Percentiles rank a stretch among this genome's conserved stretches.
Evolutionary conservation across 2,888 invertebrate species (phyloP).

Genomic region (Catocala fraxini): DNA sequence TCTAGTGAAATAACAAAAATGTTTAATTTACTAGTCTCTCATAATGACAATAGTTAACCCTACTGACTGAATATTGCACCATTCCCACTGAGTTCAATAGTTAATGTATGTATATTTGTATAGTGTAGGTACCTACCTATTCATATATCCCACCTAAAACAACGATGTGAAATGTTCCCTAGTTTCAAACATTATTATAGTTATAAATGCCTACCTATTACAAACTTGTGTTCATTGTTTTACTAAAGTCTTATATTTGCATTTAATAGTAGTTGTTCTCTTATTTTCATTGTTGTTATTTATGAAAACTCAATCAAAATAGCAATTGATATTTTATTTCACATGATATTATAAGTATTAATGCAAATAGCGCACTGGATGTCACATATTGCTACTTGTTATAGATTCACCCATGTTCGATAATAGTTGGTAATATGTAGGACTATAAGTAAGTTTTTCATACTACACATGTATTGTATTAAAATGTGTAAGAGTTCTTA

Average conservation of each 20-base stretch:
- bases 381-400: slow-evolving; percentile 61
- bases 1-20: slow-evolving; percentile 37
- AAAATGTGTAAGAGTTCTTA: slow-evolving; percentile 45
- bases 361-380: slow-evolving; percentile 61
- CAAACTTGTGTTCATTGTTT: slow-evolving; percentile 70
- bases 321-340: slow-evolving; percentile 52
- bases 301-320: slow-evolving; percentile 57
- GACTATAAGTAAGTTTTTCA: slow-evolving; percentile 36
- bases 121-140: slow-evolving; percentile 62
- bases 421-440: slow-evolving; percentile 42
- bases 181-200: slow-evolving; percentile 57
- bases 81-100: slow-evolving; percentile 68
- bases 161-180: slow-evolving; percentile 64
- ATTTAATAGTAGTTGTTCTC: slow-evolving; percentile 64
- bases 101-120: slow-evolving; percentile 54
- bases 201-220: slow-evolving; percentile 52
- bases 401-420: slow-evolving; percentile 40
- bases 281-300: slow-evolving; percentile 59
- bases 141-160: slow-evolving; percentile 74
- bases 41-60: slow-evolving; percentile 60
- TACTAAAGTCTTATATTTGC: slow-evolving; percentile 59
- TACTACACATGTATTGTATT: slow-evolving; percentile 35
- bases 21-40: slow-evolving; percentile 42
- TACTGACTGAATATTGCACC: slow-evolving; percentile 64
- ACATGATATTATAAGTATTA: slow-evolving; percentile 70